These are phyloP conservation scores for Drosophila cardini DNA, from an alignment of 1,140 invertebrate species.

Conservation along the genomic window DNA sequence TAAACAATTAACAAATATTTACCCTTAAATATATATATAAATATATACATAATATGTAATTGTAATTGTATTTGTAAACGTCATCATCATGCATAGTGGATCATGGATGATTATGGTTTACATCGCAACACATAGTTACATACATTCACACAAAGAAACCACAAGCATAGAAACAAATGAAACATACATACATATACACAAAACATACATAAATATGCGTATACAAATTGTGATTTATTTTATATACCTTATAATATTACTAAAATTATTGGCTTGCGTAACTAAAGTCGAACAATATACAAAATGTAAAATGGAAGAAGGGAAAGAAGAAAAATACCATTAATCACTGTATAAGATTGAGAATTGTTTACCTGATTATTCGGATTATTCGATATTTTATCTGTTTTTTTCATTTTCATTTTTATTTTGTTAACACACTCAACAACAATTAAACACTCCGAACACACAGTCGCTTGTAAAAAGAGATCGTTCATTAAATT, in stretches of 20 bases:
- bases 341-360: constrained; percentile 41
- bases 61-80: constrained; percentile 63
- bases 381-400: constrained; percentile 24
- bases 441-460: constrained; percentile 33
- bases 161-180: constrained; percentile 40
- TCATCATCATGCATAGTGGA: constrained; percentile 34
- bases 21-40: constrained; percentile 46
- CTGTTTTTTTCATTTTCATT: constrained; percentile 2
- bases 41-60: constrained; percentile 62
- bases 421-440: constrained; percentile 26
- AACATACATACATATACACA: constrained; percentile 33
- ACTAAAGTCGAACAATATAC: constrained; percentile 50
- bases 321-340: constrained; percentile 11
- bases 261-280: constrained; percentile 60
- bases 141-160: constrained; percentile 42
- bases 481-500: constrained; percentile 30
- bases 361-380: constrained; percentile 65
- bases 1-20: constrained; percentile 79
- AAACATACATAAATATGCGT: constrained; percentile 66
- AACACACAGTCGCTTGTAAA: constrained; percentile 24
- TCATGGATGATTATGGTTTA: constrained; percentile 44
- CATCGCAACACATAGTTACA: constrained; percentile 28
- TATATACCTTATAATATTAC: constrained; percentile 75
- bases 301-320: constrained; percentile 35
- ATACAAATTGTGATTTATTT: constrained; percentile 81